Conservation (phyloP, 2,888 invertebrate species). For the Ormyrus thymus region DNA sequence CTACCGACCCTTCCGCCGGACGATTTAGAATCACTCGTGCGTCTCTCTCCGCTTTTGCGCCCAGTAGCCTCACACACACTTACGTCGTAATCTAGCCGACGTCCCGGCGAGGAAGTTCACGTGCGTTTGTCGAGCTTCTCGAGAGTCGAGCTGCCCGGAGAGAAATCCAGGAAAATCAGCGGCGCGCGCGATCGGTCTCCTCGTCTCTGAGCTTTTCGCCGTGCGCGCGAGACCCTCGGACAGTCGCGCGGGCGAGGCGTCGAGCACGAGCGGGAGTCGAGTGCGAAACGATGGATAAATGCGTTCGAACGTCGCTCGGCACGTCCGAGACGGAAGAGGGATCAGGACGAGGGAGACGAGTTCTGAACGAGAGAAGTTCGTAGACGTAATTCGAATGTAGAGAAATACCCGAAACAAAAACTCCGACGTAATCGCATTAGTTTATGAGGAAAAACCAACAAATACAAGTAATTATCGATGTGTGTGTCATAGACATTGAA, state of each 20-base stretch:
- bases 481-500: conserved; percentile 72
- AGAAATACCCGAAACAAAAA: conserved; percentile 58
- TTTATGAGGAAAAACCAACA: conserved; percentile 56
- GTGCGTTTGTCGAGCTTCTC: conserved; percentile 21
- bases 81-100: conserved; percentile 26
- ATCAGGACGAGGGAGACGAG: not conserved
- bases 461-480: conserved; percentile 67
- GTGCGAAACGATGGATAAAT: not conserved
- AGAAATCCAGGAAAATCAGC: conserved; percentile 7
- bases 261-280: conserved; percentile 12
- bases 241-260: conserved; percentile 12
- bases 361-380: conserved; percentile 38
- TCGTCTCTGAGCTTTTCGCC: conserved; percentile 36
- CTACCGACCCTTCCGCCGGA: conserved; percentile 52
- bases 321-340: not conserved
- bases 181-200: conserved; percentile 4
- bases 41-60: conserved; percentile 38
- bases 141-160: conserved; percentile 7
- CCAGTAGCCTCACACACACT: conserved; percentile 22
- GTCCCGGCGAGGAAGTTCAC: conserved; percentile 21
- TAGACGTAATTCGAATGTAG: conserved; percentile 57
- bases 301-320: not conserved
- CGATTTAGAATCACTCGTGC: conserved; percentile 36
- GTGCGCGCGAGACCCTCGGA: conserved; percentile 5
- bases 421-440: conserved; percentile 65